Conservation (phyloP, 2,888 invertebrate species). For the Syrista parreyssii region DNA sequence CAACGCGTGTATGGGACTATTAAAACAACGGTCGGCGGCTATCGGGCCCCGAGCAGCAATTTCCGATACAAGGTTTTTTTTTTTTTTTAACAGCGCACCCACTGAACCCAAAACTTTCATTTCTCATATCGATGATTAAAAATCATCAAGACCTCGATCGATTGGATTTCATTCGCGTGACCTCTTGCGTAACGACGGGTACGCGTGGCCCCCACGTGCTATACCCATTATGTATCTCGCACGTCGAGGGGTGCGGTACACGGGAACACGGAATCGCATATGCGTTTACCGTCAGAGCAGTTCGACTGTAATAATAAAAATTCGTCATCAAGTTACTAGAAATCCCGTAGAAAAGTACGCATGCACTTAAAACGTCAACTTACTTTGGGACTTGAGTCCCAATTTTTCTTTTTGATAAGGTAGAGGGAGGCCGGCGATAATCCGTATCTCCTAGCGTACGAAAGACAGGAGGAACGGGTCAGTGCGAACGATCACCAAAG, state of each 20-base stretch:
- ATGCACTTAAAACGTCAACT: neutral
- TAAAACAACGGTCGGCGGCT: conserved; percentile 12
- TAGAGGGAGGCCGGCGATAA: neutral
- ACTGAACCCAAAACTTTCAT: conserved; percentile 15
- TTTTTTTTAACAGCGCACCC: conserved; percentile 17
- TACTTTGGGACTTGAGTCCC: neutral
- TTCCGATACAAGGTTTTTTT: conserved; percentile 17
- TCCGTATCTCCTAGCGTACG: neutral
- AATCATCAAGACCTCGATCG: conserved; percentile 15
- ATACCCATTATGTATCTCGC: neutral
- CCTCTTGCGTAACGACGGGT: conserved; percentile 3
- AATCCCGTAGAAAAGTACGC: neutral
- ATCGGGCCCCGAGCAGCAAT: conserved; percentile 10
- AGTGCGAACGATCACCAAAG: neutral
- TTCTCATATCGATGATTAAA: conserved; percentile 19
- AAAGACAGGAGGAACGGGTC: neutral
- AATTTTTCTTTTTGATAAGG: neutral
- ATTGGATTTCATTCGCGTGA: conserved; percentile 11
- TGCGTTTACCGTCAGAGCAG: too few relatives aligned
- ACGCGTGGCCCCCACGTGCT: neutral
- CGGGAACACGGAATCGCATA: neutral
- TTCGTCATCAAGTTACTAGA: neutral
- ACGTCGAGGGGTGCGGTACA: neutral
- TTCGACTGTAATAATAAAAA: neutral
- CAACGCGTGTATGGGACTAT: neutral